These are phyloP conservation scores for Hoplias malabaricus DNA, from an alignment of 2,113 vertebrate genomes.

Conservation along the genomic window DNA sequence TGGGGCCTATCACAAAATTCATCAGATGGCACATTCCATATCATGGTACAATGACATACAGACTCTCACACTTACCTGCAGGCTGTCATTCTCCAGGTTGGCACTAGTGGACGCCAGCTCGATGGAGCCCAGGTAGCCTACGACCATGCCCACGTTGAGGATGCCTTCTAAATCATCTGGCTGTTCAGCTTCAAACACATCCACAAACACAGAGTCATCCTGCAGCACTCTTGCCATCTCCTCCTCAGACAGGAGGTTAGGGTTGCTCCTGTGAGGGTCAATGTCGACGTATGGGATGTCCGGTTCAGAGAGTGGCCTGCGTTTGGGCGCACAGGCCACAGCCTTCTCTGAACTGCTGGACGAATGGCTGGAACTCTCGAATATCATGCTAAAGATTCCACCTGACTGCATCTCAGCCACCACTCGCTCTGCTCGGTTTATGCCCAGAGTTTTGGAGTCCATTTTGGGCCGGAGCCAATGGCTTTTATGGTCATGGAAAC, in stretches of 20 bases:
- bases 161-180: conserved; percentile 81
- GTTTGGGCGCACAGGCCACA: conserved; percentile 33
- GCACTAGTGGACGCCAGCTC: conserved; percentile 88
- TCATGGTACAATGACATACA: too few species aligned
- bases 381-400: conserved; percentile 95
- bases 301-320: conserved; percentile 74
- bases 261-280: conserved; percentile 58
- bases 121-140: conserved; percentile 95
- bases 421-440: conserved; percentile 92
- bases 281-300: conserved; percentile 68
- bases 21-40: too few species aligned
- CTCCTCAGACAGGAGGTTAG: conserved; percentile 78
- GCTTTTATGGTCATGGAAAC: conserved; percentile 78
- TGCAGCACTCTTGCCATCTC: conserved; percentile 76
- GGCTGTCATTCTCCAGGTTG: conserved; percentile 88
- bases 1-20: too few species aligned
- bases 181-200: conserved; percentile 70
- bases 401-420: conserved; percentile 96
- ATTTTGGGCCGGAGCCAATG: conserved; percentile 80
- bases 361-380: conserved; percentile 85
- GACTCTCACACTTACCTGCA: conserved; percentile 80
- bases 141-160: conserved; percentile 94
- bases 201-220: conserved; percentile 80
- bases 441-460: conserved; percentile 88
- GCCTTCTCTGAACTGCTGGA: conserved; percentile 76